A percentile compares a stretch with the other conserved stretches of the same genome.
These are phyloP conservation scores for Drosophila robusta DNA, from an alignment of 2,888 invertebrate genomes.

Conservation along the genomic window DNA sequence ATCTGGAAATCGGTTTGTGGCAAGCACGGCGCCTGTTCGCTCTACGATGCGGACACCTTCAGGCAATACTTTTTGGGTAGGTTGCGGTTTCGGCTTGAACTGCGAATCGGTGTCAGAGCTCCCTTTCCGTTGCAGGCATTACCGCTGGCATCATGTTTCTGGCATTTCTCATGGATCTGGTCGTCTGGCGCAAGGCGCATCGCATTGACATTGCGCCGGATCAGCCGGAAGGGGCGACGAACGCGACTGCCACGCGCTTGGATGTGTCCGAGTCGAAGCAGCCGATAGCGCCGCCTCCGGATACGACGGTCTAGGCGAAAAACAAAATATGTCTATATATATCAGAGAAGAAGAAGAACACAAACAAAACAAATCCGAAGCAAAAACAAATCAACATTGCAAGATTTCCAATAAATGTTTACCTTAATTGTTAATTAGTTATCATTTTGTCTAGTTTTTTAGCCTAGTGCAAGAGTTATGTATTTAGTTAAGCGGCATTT, in stretches of 20 bases:
- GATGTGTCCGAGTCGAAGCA: slow-evolving; percentile 80
- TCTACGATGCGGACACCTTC: slow-evolving; percentile 94
- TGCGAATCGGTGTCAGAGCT: too few relatives aligned
- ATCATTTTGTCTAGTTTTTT: slow-evolving; percentile 79
- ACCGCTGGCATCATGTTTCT: slow-evolving; percentile 94
- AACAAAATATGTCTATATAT: too few relatives aligned
- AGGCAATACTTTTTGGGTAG: slow-evolving; percentile 94
- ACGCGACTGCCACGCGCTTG: slow-evolving; percentile 47
- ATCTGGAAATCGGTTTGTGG: slow-evolving; percentile 94
- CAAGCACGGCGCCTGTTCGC: slow-evolving; percentile 92
- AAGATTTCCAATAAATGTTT: slow-evolving; percentile 79
- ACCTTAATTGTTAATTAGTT: slow-evolving; percentile 80
- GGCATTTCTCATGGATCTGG: slow-evolving; percentile 94
- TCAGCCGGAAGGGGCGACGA: slow-evolving; percentile 67
- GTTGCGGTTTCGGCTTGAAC: too few relatives aligned
- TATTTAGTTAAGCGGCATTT: slow-evolving; percentile 77
- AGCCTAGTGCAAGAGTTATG: slow-evolving; percentile 78
- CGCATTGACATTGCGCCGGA: slow-evolving; percentile 90
- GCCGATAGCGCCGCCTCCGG: slow-evolving; percentile 77
- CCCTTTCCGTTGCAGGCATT: slow-evolving; percentile 87
- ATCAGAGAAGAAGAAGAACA: too few relatives aligned
- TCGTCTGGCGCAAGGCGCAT: slow-evolving; percentile 95
- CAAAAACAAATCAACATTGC: slow-evolving; percentile 47
- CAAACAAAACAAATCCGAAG: slow-evolving; percentile 34
- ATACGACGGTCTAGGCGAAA: slow-evolving; percentile 80